Evolutionary conservation across 2,113 vertebrate species (phyloP).

Genomic region (Gymnobelideus leadbeateri): DNA sequence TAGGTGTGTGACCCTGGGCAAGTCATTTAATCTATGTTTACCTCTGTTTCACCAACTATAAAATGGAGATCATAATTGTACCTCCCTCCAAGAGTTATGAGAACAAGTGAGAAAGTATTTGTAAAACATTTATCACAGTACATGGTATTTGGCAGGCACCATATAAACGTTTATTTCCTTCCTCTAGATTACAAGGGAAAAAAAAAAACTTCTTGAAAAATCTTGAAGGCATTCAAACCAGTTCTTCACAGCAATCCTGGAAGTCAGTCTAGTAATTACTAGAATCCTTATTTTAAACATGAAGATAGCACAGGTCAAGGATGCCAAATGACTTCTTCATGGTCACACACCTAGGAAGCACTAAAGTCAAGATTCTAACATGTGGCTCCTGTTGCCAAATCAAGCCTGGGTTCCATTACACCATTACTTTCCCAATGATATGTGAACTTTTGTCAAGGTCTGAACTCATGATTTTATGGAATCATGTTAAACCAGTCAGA

Average conservation of each 20-base stretch:
- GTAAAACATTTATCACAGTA: too few relatives aligned
- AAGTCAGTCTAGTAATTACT: not conserved
- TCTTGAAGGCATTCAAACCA: too few relatives aligned
- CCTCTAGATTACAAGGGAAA: too few relatives aligned
- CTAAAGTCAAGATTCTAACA: not conserved
- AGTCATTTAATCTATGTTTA: too few relatives aligned
- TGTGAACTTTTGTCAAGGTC: not conserved
- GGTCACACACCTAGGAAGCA: not conserved
- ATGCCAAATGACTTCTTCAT: not conserved
- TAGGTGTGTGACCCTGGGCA: too few relatives aligned
- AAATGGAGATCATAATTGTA: too few relatives aligned
- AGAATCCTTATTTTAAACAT: not conserved
- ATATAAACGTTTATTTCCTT: too few relatives aligned
- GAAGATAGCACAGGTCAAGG: not conserved
- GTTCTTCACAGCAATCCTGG: not conserved
- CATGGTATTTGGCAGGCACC: too few relatives aligned
- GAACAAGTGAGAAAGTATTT: too few relatives aligned
- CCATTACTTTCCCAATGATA: not conserved
- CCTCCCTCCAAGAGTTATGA: too few relatives aligned
- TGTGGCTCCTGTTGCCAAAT: not conserved
- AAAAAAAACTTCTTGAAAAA: too few relatives aligned
- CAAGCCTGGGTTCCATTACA: not conserved
- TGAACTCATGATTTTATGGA: not conserved
- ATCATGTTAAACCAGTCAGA: not conserved
- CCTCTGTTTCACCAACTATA: too few relatives aligned